These are phyloP conservation scores for Origma solitaria DNA, from an alignment of 2,113 vertebrate genomes.

Conservation along the genomic window DNA sequence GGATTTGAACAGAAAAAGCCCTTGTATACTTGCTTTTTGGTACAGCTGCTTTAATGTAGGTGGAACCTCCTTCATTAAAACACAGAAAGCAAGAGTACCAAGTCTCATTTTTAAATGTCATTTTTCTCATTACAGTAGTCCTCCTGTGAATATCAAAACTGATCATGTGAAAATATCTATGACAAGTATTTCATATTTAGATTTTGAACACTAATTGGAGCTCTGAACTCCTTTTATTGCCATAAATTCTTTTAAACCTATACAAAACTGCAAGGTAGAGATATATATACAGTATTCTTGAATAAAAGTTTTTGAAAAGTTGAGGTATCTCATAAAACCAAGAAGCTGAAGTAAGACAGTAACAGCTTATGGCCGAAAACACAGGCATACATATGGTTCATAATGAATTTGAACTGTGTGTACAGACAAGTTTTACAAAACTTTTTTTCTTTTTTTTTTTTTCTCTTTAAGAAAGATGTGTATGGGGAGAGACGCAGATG, in stretches of 20 bases:
- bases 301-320: not conserved
- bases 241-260: not conserved
- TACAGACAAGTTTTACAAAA: not conserved
- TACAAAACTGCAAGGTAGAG: not conserved
- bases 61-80: conserved; percentile 28
- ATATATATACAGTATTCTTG: not conserved
- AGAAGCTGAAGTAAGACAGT: not conserved
- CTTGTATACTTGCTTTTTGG: conserved; percentile 15
- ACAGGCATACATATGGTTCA: not conserved
- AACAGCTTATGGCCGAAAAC: not conserved
- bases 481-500: conserved; percentile 16
- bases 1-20: conserved; percentile 44
- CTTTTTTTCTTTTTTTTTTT: not conserved
- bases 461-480: not conserved
- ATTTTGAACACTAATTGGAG: not conserved
- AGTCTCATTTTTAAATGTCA: not conserved
- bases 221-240: not conserved
- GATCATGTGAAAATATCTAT: not conserved
- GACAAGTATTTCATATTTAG: not conserved
- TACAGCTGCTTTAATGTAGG: conserved; percentile 40
- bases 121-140: not conserved
- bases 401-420: not conserved
- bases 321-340: not conserved
- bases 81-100: not conserved
- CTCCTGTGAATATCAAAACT: not conserved